Evolutionary conservation across 2,113 vertebrate species (phyloP), one percentile per base, ranked within the genome.

Genomic region (Artemisiospiza belli): DNA sequence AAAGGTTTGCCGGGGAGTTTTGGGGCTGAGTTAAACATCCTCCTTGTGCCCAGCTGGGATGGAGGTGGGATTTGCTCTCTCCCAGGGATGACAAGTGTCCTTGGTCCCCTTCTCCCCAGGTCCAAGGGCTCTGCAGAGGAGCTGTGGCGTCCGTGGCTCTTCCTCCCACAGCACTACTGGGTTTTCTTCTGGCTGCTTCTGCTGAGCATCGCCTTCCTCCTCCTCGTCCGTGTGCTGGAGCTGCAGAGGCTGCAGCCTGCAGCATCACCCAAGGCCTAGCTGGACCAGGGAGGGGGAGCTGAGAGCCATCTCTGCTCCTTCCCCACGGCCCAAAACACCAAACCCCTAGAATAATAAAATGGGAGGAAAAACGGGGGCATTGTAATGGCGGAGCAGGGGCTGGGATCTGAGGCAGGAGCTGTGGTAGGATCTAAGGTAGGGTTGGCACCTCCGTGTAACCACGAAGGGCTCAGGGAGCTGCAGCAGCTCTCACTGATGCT

Each of bases 141-240:
- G 24, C 93, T 92, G 70, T 97, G 95, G 83, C 69, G 83, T 81
- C 92, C 94, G 0, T 96, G 97, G 96, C 52, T 95, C 87, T 94
- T 89, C 68, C 84, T 98, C 93, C 83, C 96, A 1, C 95, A 87
- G 61, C 97, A 97, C 69, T 97, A 94, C 89, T 97, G 97, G 97
- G 24, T 97, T 80, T 94, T 98, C 30, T 69, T 97, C 76, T 97
- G 96, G 94, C 70, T 97, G 22, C 97, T 98, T 81, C 94, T 98
- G 55, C 75, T 97, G 11, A 96, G 97, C 67, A 78, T 98, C 6
- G 64, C 97, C 77, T 97, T 97, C 72, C 87, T 98, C 31, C 31
- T 98, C 24, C 74, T 96, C 9, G 1, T 98, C 84, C 97, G 92
- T 4, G 82, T 94, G 57, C 70, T 98, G 59, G 90, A 97, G 92